Evolutionary conservation across 2,113 vertebrate species (phyloP), one percentile per base, ranked within the genome.

Genomic region (Asarcornis scutulata): DNA sequence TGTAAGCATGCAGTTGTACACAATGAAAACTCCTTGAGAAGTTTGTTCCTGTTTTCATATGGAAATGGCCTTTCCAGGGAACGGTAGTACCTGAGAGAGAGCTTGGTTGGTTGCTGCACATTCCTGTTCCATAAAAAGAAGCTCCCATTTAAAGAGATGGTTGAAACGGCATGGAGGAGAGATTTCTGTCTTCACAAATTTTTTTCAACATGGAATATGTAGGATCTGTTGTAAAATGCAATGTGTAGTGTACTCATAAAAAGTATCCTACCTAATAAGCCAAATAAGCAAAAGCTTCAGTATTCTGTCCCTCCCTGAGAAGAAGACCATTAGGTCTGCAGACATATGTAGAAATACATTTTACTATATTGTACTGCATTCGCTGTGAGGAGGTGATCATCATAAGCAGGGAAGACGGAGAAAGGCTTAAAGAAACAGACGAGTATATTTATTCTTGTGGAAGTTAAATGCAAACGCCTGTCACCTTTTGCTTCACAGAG

Each of bases 401-500:
- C 83, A 34, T 48, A 2, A 1, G 8, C 22, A 60, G 75, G 40
- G 52, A 69, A 73, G 40, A 20, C 48, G 40, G 52, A 79, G 44
- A 75, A 76, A 40, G 34, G 15, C 69, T 85, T 63, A 31, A 23
- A 83, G 56, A 72, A 81, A 29, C 31, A 74, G 42, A 15, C 38
- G 26, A 10, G 7, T 42, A 2, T 23, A 8, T 48, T 40, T 48
- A 32, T 13, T 36, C 38, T 34, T 4, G n/a, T 52, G 81, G 6
- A 66, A 63, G 36, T 76, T 82, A 66, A 79, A 55, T 73, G 48
- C 40, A 62, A 59, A 58, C 21, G 1, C 7, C 36, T 86, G 55
- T 82, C 44, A 71, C 77, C 31, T 68, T 89, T 64, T 82, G 25
- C 56, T 94, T 96, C 68, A 59, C 84, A 99, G 99, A 99, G 89